Base-by-base conservation (phyloP, 1,140 invertebrate genomes). In the Prorops nasuta region DNA sequence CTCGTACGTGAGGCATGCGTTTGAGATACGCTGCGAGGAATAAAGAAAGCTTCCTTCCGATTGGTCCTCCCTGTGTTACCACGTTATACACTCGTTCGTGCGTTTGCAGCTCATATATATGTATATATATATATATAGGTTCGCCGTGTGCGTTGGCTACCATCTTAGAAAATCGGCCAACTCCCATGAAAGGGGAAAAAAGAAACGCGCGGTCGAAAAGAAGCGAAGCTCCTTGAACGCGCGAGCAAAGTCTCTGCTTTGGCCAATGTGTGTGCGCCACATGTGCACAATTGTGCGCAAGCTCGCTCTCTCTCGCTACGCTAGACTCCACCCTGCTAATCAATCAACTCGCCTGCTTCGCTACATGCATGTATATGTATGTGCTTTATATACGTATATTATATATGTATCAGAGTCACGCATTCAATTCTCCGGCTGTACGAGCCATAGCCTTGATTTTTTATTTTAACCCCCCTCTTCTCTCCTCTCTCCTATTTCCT, bases 1-100 rank as follows among this genome's bases (percentile, higher is more conserved):
- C 72, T 74, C 69, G 66, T 67, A 65, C 66, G 65, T 60, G 64
- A 63, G 52, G 49, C 60, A 64, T 59, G 63, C 61, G 61, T 64
- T 64, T 64, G 66, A 67, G 71, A 64, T 67, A 64, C 69, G 63
- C 59, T 60, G 52, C 47, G 57, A 45, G 56, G 69, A 63, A 69
- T 72, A 71, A 74, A 71, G 65, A 72, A 73, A 65, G 65, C 71
- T 62, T 63, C 71, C 70, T 74, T 74, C 72, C 73, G 73, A 76
- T 76, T 76, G 73, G 73, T 73, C 69, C 74, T 40, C 24, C 21
- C 18, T 28, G 36, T 40, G 51, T 51, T 49, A 38, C 37, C 16
- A 24, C 22, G 21, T 39, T 28, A 51, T 31, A 42, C 36, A 51
- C 50, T 57, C n/a, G 39, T 28, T 42, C 49, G 45, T 60, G 53